These are phyloP conservation scores for Drosophila setifemur DNA, from an alignment of 1,140 invertebrate genomes.

Conservation along the genomic window DNA sequence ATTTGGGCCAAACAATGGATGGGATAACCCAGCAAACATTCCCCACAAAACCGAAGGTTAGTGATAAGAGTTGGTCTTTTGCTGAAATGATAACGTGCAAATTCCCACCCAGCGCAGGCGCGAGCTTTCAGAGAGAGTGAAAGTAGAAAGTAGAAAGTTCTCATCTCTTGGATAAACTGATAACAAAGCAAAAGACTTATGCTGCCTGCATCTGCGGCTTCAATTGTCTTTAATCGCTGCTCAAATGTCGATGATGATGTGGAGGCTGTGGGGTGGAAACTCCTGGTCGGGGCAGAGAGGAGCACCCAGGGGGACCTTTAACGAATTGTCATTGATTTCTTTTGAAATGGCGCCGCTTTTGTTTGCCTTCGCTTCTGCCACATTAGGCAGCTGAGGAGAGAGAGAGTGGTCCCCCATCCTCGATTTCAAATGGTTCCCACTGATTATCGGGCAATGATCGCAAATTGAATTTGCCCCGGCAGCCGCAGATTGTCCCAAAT, in stretches of 20 bases:
- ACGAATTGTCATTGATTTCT: slow-evolving; percentile 78
- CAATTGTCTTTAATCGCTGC: slow-evolving; percentile 62
- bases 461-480: slow-evolving; percentile 59
- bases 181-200: slow-evolving; percentile 47
- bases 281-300: neutral
- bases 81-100: slow-evolving; percentile 40
- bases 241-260: slow-evolving; percentile 40
- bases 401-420: neutral
- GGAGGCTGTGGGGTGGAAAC: neutral
- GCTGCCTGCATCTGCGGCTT: slow-evolving; percentile 42
- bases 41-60: neutral
- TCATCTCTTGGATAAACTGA: slow-evolving; percentile 45
- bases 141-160: neutral
- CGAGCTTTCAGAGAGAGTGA: slow-evolving; percentile 48
- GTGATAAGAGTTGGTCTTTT: slow-evolving; percentile 45
- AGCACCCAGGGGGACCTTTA: slow-evolving; percentile 45
- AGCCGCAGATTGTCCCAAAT: slow-evolving; percentile 42
- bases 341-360: slow-evolving; percentile 56
- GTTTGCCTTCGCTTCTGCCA: slow-evolving; percentile 54
- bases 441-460: slow-evolving; percentile 51
- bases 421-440: no score
- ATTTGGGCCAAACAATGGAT: slow-evolving; percentile 32
- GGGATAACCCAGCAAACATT: slow-evolving; percentile 54
- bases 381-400: slow-evolving; percentile 55
- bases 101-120: slow-evolving; percentile 29